Evolutionary conservation across 2,888 invertebrate genomes (phyloP).

Genomic region (Eupeodes luniger): DNA sequence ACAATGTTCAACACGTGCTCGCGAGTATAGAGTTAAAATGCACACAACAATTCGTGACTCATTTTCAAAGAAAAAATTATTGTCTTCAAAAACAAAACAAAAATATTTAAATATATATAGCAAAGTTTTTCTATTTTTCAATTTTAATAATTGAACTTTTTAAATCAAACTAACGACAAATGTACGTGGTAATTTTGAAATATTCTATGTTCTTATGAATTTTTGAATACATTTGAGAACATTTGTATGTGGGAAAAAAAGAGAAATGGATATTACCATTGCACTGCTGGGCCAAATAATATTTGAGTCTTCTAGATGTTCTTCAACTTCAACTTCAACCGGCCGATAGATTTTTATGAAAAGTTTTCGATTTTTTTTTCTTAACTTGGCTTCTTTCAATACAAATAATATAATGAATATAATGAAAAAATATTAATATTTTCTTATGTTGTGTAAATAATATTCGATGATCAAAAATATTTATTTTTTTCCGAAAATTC

Average conservation of each 20-base stretch:
- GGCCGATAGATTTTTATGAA: too few relatives aligned
- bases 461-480: too few relatives aligned
- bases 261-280: too few relatives aligned
- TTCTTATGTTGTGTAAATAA: too few relatives aligned
- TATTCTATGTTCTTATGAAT: background rate
- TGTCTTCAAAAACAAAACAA: background rate
- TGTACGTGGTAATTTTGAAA: slow-evolving; percentile 33
- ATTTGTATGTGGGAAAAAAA: background rate
- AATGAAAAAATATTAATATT: too few relatives aligned
- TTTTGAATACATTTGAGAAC: background rate
- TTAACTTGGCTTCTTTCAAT: too few relatives aligned
- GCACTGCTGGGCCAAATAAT: too few relatives aligned
- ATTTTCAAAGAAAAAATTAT: background rate
- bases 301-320: too few relatives aligned
- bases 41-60: slow-evolving; percentile 25
- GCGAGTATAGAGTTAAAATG: background rate
- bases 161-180: background rate
- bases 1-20: slow-evolving; percentile 45
- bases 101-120: background rate
- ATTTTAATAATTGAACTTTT: slow-evolving; percentile 25
- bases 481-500: too few relatives aligned
- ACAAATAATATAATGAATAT: too few relatives aligned
- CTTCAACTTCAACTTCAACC: too few relatives aligned
- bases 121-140: background rate
- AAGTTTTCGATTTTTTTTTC: too few relatives aligned